A percentile compares a stretch with the other conserved stretches of the same genome.
Conservation (phyloP, 1,140 invertebrate species). For the Teleopsis dalmanni region DNA sequence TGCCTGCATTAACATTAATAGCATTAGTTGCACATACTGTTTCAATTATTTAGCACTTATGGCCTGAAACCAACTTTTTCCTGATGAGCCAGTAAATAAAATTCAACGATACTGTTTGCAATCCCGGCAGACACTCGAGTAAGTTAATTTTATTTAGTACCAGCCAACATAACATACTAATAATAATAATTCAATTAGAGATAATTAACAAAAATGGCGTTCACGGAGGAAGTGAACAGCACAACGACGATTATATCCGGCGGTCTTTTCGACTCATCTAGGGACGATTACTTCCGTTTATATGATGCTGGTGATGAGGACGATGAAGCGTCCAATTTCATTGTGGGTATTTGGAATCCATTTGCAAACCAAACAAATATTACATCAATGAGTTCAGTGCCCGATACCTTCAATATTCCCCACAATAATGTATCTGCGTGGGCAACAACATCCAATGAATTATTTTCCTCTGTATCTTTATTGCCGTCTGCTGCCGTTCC, state of each 20-base stretch:
- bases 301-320: slow-evolving; percentile 4
- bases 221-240: slow-evolving; percentile 12
- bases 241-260: slow-evolving; percentile 1
- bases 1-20: too few species aligned
- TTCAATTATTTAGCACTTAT: too few species aligned
- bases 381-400: slow-evolving; percentile 4
- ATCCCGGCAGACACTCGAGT: too few species aligned
- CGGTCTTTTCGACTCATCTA: slow-evolving; percentile 5
- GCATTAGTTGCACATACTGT: too few species aligned
- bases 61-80: too few species aligned
- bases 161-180: neutral
- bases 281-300: slow-evolving; percentile 11
- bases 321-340: neutral
- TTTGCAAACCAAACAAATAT: slow-evolving; percentile 8
- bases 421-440: neutral
- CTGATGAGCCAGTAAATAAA: too few species aligned
- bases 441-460: neutral
- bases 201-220: slow-evolving; percentile 4
- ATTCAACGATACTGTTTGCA: too few species aligned
- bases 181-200: neutral
- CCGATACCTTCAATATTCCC: neutral
- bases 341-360: slow-evolving; percentile 12
- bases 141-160: too few species aligned
- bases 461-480: neutral
- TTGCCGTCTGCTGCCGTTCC: neutral